Conservation (phyloP, 2,113 vertebrate species). For the Notarius lentiginosus region DNA sequence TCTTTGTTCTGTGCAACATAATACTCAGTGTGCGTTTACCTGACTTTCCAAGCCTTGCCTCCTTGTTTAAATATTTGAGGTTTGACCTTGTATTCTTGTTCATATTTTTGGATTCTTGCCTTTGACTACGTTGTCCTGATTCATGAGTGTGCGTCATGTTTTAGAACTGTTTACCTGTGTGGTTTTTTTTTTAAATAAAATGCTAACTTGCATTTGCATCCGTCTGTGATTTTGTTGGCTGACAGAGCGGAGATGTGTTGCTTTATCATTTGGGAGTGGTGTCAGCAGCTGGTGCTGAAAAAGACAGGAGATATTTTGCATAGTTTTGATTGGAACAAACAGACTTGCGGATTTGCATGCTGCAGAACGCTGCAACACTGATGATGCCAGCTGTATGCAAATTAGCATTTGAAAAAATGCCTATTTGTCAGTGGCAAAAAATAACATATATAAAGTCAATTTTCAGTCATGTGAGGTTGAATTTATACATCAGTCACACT, state of each 20-base stretch:
- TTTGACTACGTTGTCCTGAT: no score
- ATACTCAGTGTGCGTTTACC: no score
- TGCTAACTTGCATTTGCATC: no score
- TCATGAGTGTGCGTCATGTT: no score
- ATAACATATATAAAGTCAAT: background rate
- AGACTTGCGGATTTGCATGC: background rate
- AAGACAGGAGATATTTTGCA: conserved; percentile 5
- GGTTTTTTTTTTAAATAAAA: no score
- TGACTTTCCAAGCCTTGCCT: no score
- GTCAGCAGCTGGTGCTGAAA: conserved; percentile 21
- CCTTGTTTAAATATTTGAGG: no score
- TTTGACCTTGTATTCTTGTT: no score
- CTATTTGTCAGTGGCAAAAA: conserved; percentile 11
- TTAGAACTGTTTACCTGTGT: no score
- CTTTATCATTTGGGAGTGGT: conserved; percentile 3
- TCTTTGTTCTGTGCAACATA: no score
- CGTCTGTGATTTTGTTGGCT: background rate
- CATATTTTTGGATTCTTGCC: no score
- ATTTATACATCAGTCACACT: background rate
- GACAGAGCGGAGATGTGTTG: background rate
- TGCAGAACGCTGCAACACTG: background rate
- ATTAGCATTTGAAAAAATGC: conserved; percentile 1
- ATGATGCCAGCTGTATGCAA: conserved; percentile 37
- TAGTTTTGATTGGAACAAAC: conserved; percentile 12
- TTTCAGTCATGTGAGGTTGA: background rate